phyloP scores from a whole-genome alignment of 2,797 vertebrate species.

The Euthynnus affinis region DNA sequence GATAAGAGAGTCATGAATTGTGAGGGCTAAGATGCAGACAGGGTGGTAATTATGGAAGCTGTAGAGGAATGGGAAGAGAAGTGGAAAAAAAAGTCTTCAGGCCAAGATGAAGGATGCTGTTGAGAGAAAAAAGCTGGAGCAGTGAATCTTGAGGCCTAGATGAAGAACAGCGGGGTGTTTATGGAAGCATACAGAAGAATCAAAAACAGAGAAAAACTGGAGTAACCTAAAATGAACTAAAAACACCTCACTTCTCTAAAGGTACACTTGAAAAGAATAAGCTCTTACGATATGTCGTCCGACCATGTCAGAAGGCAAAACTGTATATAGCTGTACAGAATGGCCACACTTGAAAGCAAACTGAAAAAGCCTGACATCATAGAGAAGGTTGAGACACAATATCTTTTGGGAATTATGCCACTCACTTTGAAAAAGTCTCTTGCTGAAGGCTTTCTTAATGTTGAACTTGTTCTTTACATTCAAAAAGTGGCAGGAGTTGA shows the following conservation, averaged over 20 bases:
- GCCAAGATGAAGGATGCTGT: constrained; percentile 17
- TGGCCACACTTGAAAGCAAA: no score
- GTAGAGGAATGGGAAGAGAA: not conserved
- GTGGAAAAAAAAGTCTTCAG: not conserved
- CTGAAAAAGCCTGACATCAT: no score
- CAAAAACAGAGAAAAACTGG: not conserved
- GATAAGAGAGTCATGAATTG: constrained; percentile 17
- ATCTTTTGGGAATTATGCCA: no score
- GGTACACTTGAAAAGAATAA: no score
- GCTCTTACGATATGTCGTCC: no score
- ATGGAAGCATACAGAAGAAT: not conserved
- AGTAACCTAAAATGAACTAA: not conserved
- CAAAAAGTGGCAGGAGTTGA: not conserved
- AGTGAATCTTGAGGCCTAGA: not conserved
- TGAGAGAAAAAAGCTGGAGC: not conserved
- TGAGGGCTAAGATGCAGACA: not conserved
- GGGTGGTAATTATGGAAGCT: constrained; percentile 26
- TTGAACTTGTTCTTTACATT: no score
- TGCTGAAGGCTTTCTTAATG: no score
- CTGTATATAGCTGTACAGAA: no score
- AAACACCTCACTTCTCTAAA: no score
- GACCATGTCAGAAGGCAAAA: no score
- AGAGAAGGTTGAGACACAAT: no score
- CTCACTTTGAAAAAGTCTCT: no score
- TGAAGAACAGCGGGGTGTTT: not conserved